These are phyloP conservation scores for Hyperoplus lanceolatus DNA, from an alignment of 2,797 vertebrate genomes.

Conservation along the genomic window DNA sequence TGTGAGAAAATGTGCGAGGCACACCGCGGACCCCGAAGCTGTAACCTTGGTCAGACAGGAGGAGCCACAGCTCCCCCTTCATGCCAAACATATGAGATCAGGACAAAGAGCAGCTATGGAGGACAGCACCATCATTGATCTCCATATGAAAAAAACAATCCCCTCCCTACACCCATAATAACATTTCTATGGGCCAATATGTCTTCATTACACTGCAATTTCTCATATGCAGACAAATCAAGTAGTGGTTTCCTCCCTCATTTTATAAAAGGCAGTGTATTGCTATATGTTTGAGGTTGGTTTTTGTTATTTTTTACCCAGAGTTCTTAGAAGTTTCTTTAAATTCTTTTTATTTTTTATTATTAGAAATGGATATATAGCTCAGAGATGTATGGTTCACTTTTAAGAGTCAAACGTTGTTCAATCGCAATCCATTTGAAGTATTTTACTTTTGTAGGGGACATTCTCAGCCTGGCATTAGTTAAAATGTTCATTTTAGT, in stretches of 20 bases:
- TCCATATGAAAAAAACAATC: constrained; percentile 44
- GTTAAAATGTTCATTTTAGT: not conserved
- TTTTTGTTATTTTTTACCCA: not conserved
- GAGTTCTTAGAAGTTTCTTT: constrained; percentile 20
- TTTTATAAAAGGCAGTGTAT: constrained; percentile 41
- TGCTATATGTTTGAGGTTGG: constrained; percentile 24
- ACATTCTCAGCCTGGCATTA: not conserved
- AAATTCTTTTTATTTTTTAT: constrained; percentile 9
- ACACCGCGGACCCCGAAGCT: constrained; percentile 64
- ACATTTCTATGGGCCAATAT: constrained; percentile 69
- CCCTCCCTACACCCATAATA: constrained; percentile 49
- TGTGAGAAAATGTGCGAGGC: constrained; percentile 85
- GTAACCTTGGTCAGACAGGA: constrained; percentile 86
- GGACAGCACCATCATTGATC: constrained; percentile 64
- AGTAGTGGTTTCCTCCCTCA: constrained; percentile 30
- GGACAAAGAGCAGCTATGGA: constrained; percentile 61
- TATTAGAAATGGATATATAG: constrained; percentile 30
- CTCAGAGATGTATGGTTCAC: constrained; percentile 6
- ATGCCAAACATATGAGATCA: constrained; percentile 90
- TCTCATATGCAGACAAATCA: constrained; percentile 62
- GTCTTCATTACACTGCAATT: constrained; percentile 74
- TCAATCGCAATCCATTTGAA: constrained; percentile 52
- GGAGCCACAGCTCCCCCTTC: constrained; percentile 99
- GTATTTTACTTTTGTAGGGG: constrained; percentile 20
- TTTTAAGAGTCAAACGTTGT: constrained; percentile 39